phyloP scores from a whole-genome alignment of 2,113 vertebrate genomes.

The Anoura caudifer region DNA sequence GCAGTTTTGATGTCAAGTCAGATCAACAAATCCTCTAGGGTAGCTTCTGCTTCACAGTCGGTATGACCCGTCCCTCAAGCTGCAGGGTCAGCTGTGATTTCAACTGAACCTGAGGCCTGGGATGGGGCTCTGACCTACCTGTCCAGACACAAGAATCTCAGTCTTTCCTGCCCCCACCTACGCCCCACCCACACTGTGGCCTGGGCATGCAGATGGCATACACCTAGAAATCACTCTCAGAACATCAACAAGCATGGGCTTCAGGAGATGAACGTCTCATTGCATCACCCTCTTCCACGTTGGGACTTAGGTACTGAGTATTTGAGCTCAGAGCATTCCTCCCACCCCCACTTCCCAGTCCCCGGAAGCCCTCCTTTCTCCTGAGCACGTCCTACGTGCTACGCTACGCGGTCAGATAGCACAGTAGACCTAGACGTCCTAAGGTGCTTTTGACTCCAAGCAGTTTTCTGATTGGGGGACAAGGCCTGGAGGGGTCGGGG shows the following conservation, averaged over 20 bases:
- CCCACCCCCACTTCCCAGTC: neutral
- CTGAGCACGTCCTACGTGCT: fast-evolving
- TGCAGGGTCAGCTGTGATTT: neutral
- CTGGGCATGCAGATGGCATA: neutral
- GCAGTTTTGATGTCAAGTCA: neutral
- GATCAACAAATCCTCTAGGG: neutral
- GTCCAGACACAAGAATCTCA: neutral
- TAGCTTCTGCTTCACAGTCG: neutral
- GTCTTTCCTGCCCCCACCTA: neutral
- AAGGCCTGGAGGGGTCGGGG: neutral
- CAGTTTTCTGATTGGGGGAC: neutral
- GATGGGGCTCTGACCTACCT: neutral
- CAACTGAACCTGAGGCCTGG: neutral
- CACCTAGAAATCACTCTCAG: constrained; percentile 29
- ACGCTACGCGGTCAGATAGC: neutral
- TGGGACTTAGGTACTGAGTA: constrained; percentile 44
- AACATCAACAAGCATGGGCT: constrained; percentile 65
- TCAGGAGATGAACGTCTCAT: constrained; percentile 71
- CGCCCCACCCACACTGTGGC: neutral
- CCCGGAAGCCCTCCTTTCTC: neutral
- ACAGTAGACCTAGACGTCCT: neutral
- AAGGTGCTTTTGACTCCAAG: constrained; percentile 16
- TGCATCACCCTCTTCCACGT: constrained; percentile 66
- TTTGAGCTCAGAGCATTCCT: constrained; percentile 42
- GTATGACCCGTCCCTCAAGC: neutral